Base-by-base conservation (phyloP, 2,113 vertebrate species). In the Neolamprologus ventralis region DNA sequence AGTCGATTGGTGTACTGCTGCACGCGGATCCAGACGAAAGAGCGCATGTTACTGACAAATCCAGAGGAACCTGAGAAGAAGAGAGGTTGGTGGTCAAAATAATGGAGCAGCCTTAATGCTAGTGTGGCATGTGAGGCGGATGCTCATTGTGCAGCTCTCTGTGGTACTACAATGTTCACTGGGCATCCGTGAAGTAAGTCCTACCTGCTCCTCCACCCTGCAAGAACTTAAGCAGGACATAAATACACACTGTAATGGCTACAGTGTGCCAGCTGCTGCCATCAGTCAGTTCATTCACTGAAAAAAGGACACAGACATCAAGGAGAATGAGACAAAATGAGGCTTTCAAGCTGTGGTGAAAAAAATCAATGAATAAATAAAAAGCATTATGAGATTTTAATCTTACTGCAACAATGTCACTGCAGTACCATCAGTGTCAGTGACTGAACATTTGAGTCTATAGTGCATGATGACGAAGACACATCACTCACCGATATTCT, bases 21-120 rank as follows among this genome's bases (percentile, higher is more conserved):
- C 80, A 99, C 98, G 2, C 95, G 96, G 93, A 99, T 98, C 99
- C 98, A 99, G 84, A 99, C 84, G 96, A 99, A 99, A 1, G 97
- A 96, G 23, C 98, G 97, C 14, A 98, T 0, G 94, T 99, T 99
- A 86, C 97, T 99, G 57, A 99, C 91, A 0, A 99, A 99, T 35
- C 99, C 98, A 0, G 97, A 95, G 31, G 97, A 92, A 1, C 97
- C 97, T 97, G 91, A 1, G 4, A 17, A 12, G 16, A 83, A n/a
- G 28, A 9, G 33, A 16, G 23, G 19, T 51, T 1, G 17, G 16
- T 17, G 57, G 57, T 60, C 14, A 31, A 9, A 10, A 26, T 19
- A 45, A 63, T 2, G 55, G 1, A 58, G 23, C 14, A 28, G 26
- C 16, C 47, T 49, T 49, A 49, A 49, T 49, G 45, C 45, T 49